A percentile compares a stretch with the other conserved stretches of the same genome.
Evolutionary conservation across 2,797 vertebrate genomes (phyloP).

Genomic region (Cossypha caffra): DNA sequence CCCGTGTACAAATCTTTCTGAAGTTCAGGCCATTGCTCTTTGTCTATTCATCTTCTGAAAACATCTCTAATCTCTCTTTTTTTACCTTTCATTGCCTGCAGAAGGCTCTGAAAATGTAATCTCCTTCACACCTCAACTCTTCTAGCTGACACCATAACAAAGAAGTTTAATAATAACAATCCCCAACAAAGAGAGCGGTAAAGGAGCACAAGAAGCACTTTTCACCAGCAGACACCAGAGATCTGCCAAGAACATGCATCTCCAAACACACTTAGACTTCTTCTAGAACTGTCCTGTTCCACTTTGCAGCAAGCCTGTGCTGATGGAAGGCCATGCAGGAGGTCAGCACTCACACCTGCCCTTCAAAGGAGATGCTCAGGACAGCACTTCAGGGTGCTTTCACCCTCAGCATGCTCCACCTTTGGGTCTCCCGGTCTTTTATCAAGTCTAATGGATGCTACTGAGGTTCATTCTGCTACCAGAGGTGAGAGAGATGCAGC

Average conservation of each 20-base stretch:
- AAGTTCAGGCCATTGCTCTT: neutral
- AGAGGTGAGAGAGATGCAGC: neutral
- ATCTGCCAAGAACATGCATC: neutral
- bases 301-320: neutral
- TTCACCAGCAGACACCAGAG: neutral
- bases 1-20: neutral
- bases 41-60: neutral
- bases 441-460: neutral
- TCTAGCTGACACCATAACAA: neutral
- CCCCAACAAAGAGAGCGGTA: neutral
- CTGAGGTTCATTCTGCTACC: neutral
- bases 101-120: neutral
- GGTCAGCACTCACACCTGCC: fast-evolving
- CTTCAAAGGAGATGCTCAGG: neutral
- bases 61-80: neutral
- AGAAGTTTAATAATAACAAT: neutral
- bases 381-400: neutral
- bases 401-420: neutral
- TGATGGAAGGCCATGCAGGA: neutral
- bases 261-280: neutral
- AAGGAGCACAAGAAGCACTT: neutral
- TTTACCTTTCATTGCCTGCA: neutral
- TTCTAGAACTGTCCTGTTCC: neutral
- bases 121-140: conserved; percentile 12
- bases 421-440: neutral